Evolutionary conservation across 2,888 invertebrate genomes (phyloP), one percentile per base, ranked within the genome.

Genomic region (Drosophila stalkeri): DNA sequence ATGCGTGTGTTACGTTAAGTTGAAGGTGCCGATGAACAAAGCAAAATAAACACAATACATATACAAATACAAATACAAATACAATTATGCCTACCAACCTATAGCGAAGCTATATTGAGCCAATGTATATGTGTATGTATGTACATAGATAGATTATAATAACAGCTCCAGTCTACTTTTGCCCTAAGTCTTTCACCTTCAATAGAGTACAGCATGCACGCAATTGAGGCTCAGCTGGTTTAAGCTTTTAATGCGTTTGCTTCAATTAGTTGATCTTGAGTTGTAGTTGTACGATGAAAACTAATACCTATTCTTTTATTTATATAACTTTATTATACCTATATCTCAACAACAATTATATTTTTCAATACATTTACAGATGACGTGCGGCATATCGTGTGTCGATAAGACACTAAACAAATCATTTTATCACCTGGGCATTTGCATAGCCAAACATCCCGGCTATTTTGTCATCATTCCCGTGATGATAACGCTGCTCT

Each of bases 401-500:
- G 96, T 98, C 81, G 98, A 97, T 93, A 95, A 96, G 85, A 93
- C 96, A 90, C 94, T 98, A 62, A 97, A 97, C 92, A 95, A 95
- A 91, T 95, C 96, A 72, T 98, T 98, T 93, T 96, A 96, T 94
- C 96, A 96, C 91, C 93, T 98, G 75, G 98, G 98, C 23, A 92
- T 96, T 63, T 92, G 95, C 62, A 97, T 98, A 64, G 98, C 97
- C 66, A 94, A 94, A 81, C 95, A 96, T 93, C 98, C 98, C 1
- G 97, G 97, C 72, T 98, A 98, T 94, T 98, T 98, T 94, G 95
- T 98, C 80, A 96, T 98, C 86, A 94, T 98, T 64, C 98, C 98
- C n/a, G 93, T 98, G 43, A 94, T 98, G 56, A 93, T 98, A 64
- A 95, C 97, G 0, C 93, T 96, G 65, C 94, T 98, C 61, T 97